Percentiles rank a stretch among this genome's conserved stretches.
Conservation (phyloP, 2,113 vertebrate species). For the Caranx ignobilis region DNA sequence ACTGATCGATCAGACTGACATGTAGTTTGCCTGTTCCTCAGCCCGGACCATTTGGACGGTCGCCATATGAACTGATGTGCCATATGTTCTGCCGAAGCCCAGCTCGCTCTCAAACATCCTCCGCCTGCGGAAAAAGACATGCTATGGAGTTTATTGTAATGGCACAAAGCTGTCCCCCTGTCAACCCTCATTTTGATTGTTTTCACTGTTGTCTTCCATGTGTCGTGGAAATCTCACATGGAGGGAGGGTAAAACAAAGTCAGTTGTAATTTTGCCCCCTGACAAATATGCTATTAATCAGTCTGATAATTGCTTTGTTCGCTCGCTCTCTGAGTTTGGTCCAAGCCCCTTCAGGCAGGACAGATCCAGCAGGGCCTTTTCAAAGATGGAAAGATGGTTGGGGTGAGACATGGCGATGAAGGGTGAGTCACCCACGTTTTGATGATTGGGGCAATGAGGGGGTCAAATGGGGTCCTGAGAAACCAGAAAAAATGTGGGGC, state of each 20-base stretch:
- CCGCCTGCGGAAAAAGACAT: slow-evolving; percentile 18
- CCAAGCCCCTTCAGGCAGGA: slow-evolving; percentile 36
- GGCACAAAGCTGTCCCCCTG: slow-evolving; percentile 37
- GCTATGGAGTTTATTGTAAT: slow-evolving; percentile 27
- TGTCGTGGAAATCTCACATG: slow-evolving; percentile 41
- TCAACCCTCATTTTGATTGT: slow-evolving; percentile 45
- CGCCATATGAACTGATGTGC: slow-evolving; percentile 44
- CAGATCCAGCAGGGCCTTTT: slow-evolving; percentile 47
- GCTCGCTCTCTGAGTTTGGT: not conserved
- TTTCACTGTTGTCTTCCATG: slow-evolving; percentile 40
- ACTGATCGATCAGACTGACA: slow-evolving; percentile 55
- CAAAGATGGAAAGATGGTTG: slow-evolving; percentile 39
- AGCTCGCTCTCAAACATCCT: slow-evolving; percentile 20
- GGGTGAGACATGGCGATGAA: slow-evolving; percentile 24
- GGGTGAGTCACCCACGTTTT: slow-evolving; percentile 58
- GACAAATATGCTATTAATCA: slow-evolving; percentile 61
- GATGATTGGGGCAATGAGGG: slow-evolving; percentile 59
- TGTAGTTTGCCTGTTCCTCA: slow-evolving; percentile 34
- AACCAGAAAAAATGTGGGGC: slow-evolving; percentile 54
- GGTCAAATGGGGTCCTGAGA: slow-evolving; percentile 82
- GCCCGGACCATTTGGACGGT: slow-evolving; percentile 29
- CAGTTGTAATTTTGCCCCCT: slow-evolving; percentile 28
- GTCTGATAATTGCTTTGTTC: slow-evolving; percentile 52
- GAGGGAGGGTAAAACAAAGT: slow-evolving; percentile 41
- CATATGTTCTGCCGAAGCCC: slow-evolving; percentile 40